phyloP scores from a whole-genome alignment of 2,888 invertebrate genomes.

The Leucophenga montana region DNA sequence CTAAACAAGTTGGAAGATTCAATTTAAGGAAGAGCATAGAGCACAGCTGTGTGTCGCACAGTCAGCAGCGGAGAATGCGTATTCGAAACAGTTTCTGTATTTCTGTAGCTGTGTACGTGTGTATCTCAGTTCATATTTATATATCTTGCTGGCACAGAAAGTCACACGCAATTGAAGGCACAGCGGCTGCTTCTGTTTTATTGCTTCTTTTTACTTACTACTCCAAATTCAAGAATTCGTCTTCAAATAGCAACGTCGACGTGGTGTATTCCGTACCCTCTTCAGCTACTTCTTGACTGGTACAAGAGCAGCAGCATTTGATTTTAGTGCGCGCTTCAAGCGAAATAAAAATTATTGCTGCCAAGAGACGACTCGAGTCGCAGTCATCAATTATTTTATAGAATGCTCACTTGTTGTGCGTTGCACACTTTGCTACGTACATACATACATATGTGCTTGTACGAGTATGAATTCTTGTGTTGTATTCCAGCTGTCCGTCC shows the following conservation, averaged over 20 bases:
- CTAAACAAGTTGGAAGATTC: too few relatives aligned
- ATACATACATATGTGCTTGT: too few relatives aligned
- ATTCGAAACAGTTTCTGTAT: not conserved
- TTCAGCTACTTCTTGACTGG: constrained; percentile 17
- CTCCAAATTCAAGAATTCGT: constrained; percentile 40
- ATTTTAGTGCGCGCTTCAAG: constrained; percentile 57
- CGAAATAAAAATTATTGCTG: constrained; percentile 63
- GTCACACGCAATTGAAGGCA: constrained; percentile 65
- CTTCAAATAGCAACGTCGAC: constrained; percentile 36
- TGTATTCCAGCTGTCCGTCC: constrained; percentile 15
- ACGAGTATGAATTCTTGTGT: constrained; percentile 25
- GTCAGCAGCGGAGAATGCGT: constrained; percentile 37
- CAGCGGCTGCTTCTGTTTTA: constrained; percentile 57
- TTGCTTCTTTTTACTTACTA: constrained; percentile 2
- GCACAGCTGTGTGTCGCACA: not conserved
- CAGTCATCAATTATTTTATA: constrained; percentile 66
- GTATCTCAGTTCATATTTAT: not conserved
- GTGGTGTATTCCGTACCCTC: not conserved
- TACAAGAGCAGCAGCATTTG: constrained; percentile 53
- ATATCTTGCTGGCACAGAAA: constrained; percentile 55
- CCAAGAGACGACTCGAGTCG: constrained; percentile 53
- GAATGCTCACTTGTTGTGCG: constrained; percentile 64
- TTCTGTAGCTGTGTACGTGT: not conserved
- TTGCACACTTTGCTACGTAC: constrained; percentile 33
- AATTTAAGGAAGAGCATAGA: too few relatives aligned